These are phyloP conservation scores for Onychostoma macrolepis DNA, from an alignment of 2,113 vertebrate genomes.

Conservation along the genomic window DNA sequence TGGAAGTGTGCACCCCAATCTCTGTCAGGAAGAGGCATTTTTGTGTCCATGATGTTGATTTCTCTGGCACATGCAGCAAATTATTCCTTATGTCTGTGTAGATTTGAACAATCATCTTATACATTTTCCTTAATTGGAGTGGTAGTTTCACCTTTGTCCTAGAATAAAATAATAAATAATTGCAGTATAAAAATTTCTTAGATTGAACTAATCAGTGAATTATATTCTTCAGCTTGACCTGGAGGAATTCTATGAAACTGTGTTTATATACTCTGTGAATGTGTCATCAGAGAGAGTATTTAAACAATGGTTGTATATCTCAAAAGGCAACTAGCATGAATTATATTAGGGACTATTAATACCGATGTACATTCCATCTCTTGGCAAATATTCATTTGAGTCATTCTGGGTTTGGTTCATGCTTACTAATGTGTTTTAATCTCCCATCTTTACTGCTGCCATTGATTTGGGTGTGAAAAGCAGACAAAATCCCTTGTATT, in stretches of 20 bases:
- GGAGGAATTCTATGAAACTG: too few species aligned
- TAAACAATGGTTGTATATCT: background rate
- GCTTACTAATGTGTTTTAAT: slow-evolving; percentile 10
- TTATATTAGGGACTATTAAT: background rate
- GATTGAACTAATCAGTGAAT: background rate
- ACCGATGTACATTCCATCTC: background rate
- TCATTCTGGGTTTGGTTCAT: slow-evolving; percentile 37
- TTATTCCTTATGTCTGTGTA: background rate
- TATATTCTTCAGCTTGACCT: background rate
- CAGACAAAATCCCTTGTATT: background rate
- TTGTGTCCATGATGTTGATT: background rate
- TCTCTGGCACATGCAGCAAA: background rate
- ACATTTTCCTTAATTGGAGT: background rate
- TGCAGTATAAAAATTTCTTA: background rate
- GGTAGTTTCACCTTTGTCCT: background rate
- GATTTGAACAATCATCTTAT: background rate
- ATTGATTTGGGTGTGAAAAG: slow-evolving; percentile 24
- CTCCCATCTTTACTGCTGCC: background rate
- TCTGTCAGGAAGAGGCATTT: background rate
- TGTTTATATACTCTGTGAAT: background rate
- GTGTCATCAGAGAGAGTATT: background rate
- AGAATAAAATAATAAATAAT: background rate
- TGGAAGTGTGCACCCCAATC: background rate
- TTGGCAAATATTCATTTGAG: background rate
- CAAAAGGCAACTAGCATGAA: background rate